These are phyloP conservation scores for Grapholita molesta DNA, from an alignment of 1,140 invertebrate genomes.

Conservation along the genomic window DNA sequence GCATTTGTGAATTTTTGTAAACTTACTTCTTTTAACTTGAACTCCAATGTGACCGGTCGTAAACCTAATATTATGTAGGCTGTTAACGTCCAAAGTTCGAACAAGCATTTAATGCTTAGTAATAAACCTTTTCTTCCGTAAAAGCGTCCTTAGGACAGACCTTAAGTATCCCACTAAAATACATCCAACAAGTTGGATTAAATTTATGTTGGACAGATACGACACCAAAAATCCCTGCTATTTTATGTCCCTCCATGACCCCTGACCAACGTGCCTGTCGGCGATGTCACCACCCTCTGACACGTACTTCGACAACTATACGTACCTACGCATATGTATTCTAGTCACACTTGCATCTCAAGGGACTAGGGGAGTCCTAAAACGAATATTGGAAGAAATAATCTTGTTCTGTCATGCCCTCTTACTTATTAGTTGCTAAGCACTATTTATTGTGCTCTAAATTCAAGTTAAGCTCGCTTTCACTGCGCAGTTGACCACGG, in stretches of 20 bases:
- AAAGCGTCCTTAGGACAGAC: not conserved
- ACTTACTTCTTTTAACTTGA: too few relatives aligned
- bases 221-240: conserved; percentile 12
- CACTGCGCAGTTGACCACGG: conserved; percentile 9
- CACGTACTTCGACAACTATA: not conserved
- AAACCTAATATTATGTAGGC: not conserved
- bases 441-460: conserved; percentile 13
- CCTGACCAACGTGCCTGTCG: not conserved
- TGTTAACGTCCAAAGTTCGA: not conserved
- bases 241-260: conserved; percentile 15
- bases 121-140: not conserved
- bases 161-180: conserved; percentile 4
- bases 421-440: conserved; percentile 8
- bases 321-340: not conserved
- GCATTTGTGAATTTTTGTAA: too few relatives aligned
- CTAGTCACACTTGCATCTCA: conserved; percentile 14
- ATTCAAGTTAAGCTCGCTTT: conserved; percentile 5
- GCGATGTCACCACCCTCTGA: conserved; percentile 10
- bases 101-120: not conserved
- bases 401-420: conserved; percentile 15
- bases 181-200: conserved; percentile 13
- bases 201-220: conserved; percentile 16
- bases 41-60: not conserved
- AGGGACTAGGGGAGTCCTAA: conserved; percentile 9
- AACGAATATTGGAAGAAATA: conserved; percentile 16